These are phyloP conservation scores for Agonum fuliginosum DNA, from an alignment of 2,888 invertebrate species.

Conservation along the genomic window DNA sequence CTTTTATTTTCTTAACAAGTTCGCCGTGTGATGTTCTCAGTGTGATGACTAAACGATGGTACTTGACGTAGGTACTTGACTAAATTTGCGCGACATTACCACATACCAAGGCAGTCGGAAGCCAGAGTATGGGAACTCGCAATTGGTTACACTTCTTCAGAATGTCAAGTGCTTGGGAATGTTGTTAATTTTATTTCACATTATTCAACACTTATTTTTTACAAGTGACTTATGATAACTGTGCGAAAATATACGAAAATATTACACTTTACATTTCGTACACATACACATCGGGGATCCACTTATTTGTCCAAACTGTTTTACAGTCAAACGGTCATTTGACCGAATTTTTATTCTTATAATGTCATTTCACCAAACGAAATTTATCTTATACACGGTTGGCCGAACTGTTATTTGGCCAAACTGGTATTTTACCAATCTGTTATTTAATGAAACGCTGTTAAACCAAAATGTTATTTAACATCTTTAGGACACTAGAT, in stretches of 20 bases:
- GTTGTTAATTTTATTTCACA: constrained; percentile 30
- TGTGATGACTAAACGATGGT: constrained; percentile 31
- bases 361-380: no score
- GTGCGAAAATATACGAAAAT: not conserved
- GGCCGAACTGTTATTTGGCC: no score
- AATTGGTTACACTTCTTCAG: not conserved
- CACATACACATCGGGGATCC: not conserved
- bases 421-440: no score
- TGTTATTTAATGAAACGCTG: no score
- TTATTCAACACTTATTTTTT: constrained; percentile 3
- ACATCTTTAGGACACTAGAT: no score
- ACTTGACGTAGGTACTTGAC: constrained; percentile 35
- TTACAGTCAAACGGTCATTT: no score
- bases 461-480: no score
- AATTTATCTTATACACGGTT: no score
- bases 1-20: no score
- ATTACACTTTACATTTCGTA: not conserved
- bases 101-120: not conserved
- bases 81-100: constrained; percentile 21
- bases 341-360: no score
- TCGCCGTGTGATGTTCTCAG: not conserved
- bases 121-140: not conserved
- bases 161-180: constrained; percentile 38
- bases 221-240: not conserved
- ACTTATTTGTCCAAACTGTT: not conserved